phyloP scores from a whole-genome alignment of 1,140 invertebrate genomes.

The Caenorhabditis tropicalis region DNA sequence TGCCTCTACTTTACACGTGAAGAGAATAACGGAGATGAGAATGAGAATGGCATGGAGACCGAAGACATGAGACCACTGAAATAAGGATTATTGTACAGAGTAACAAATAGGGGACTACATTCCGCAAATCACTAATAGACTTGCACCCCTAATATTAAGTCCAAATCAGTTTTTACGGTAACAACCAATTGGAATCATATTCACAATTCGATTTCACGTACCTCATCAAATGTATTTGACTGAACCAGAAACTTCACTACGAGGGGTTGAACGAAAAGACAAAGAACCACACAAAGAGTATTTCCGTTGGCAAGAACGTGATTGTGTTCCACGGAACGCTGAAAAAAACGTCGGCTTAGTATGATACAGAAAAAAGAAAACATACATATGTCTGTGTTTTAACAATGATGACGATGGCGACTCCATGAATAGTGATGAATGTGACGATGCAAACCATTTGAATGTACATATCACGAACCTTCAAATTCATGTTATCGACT shows the following conservation, averaged over 20 bases:
- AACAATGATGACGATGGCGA: slow-evolving; percentile 13
- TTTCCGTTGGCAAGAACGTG: slow-evolving; percentile 48
- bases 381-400: slow-evolving; percentile 14
- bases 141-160: too few species aligned
- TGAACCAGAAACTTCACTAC: slow-evolving; percentile 26
- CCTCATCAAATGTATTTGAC: slow-evolving; percentile 30
- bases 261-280: slow-evolving; percentile 4
- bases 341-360: background rate
- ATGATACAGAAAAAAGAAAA: background rate
- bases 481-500: background rate
- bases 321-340: slow-evolving; percentile 24
- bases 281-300: slow-evolving; percentile 22
- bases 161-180: too few species aligned
- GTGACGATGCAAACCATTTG: slow-evolving; percentile 2
- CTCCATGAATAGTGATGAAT: slow-evolving; percentile 8
- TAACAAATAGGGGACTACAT: too few species aligned
- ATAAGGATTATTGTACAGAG: background rate
- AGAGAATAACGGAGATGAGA: slow-evolving; percentile 28
- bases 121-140: too few species aligned
- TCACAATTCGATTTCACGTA: too few species aligned
- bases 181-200: too few species aligned
- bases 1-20: background rate
- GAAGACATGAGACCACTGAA: slow-evolving; percentile 46
- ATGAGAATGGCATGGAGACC: background rate
- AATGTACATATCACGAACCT: background rate